Conservation (phyloP, 2,797 vertebrate species). For the Artibeus jamaicensis region DNA sequence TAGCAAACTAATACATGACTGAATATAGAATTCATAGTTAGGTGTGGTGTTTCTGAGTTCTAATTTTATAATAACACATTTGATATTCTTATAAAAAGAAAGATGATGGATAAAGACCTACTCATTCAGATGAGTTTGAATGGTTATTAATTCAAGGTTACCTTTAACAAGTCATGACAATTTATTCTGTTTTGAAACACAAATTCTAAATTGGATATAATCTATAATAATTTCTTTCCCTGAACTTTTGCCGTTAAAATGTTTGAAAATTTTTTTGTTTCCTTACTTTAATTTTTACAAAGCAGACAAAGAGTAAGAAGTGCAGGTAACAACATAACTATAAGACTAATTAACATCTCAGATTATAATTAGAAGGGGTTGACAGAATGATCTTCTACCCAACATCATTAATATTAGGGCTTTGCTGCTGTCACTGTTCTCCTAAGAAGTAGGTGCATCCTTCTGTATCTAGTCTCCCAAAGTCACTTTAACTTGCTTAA, state of each 20-base stretch:
- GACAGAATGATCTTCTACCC: conserved; percentile 34
- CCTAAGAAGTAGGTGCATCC: neutral
- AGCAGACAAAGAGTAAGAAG: conserved; percentile 45
- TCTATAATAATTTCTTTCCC: neutral
- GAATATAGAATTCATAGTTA: neutral
- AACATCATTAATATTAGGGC: neutral
- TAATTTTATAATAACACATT: neutral
- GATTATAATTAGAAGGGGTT: neutral
- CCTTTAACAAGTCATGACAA: neutral
- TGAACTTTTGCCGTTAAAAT: neutral
- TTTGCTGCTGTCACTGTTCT: neutral
- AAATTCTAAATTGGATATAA: neutral
- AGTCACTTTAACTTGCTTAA: neutral
- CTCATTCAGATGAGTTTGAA: neutral
- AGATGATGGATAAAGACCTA: neutral
- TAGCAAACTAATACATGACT: neutral
- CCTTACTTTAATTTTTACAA: conserved; percentile 39
- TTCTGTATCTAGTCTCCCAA: neutral
- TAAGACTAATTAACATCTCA: conserved; percentile 54
- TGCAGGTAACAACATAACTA: conserved; percentile 5
- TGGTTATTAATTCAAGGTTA: neutral
- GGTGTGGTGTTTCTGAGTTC: neutral
- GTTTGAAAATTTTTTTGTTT: neutral
- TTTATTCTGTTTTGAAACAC: neutral
- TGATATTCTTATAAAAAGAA: neutral